These are phyloP conservation scores for Leptopilina myrica DNA, from an alignment of 2,888 invertebrate genomes.

Conservation along the genomic window DNA sequence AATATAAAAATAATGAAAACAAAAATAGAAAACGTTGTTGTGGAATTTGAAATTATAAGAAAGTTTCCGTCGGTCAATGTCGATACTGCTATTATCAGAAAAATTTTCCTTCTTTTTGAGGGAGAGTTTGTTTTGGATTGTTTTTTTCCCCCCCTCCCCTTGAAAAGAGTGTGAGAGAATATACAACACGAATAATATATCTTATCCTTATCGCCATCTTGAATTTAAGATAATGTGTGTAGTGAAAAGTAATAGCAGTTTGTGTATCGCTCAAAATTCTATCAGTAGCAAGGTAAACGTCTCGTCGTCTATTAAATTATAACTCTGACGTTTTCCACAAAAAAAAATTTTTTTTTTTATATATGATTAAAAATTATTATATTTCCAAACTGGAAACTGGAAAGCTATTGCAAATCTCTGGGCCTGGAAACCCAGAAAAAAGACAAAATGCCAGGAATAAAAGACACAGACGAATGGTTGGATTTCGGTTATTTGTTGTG, in stretches of 20 bases:
- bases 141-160: slow-evolving; percentile 3
- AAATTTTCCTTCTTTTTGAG: slow-evolving; percentile 48
- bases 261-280: slow-evolving; percentile 49
- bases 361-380: slow-evolving; percentile 18
- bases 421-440: background rate
- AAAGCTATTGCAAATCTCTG: slow-evolving; percentile 11
- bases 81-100: slow-evolving; percentile 2
- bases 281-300: slow-evolving; percentile 60
- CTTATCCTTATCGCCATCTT: slow-evolving; percentile 33
- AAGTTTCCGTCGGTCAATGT: slow-evolving; percentile 31
- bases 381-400: slow-evolving; percentile 30
- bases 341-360: too few species aligned
- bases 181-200: slow-evolving; percentile 42
- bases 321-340: slow-evolving; percentile 41
- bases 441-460: slow-evolving; percentile 61
- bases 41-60: background rate
- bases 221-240: slow-evolving; percentile 45
- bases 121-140: slow-evolving; percentile 49
- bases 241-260: slow-evolving; percentile 53
- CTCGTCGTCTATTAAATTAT: slow-evolving; percentile 49
- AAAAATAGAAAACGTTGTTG: background rate
- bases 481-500: slow-evolving; percentile 67
- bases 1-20: background rate
- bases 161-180: slow-evolving; percentile 20
- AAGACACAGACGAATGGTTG: slow-evolving; percentile 66